Evolutionary conservation across 1,140 invertebrate species (phyloP).

Genomic region (Aphaenogaster floridana): DNA sequence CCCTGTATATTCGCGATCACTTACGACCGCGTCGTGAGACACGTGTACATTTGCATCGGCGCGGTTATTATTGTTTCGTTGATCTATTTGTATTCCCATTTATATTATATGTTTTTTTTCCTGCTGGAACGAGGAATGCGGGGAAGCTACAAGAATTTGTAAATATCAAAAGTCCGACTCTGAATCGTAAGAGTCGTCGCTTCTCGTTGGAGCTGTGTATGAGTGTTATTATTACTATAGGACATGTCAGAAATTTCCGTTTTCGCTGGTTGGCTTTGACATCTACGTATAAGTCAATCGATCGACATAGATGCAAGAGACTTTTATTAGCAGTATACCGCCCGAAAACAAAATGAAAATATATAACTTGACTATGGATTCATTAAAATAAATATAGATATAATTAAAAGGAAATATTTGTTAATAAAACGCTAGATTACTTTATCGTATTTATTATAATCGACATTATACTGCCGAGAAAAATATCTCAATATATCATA

Average conservation of each 20-base stretch:
- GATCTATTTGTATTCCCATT: conserved; percentile 24
- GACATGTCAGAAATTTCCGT: conserved; percentile 10
- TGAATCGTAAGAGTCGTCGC: conserved; percentile 6
- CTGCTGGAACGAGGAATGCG: conserved; percentile 34
- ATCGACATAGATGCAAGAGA: conserved; percentile 53
- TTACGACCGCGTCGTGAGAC: conserved; percentile 37
- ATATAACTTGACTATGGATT: background rate
- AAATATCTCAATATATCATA: background rate
- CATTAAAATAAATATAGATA: conserved; percentile 11
- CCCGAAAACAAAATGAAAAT: background rate
- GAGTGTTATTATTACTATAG: conserved; percentile 20
- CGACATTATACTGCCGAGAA: conserved; percentile 15
- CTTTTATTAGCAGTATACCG: background rate
- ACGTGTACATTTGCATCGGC: conserved; percentile 46
- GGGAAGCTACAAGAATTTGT: conserved; percentile 50
- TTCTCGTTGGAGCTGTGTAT: conserved; percentile 31
- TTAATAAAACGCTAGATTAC: background rate
- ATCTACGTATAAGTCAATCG: conserved; percentile 6
- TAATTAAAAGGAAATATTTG: conserved; percentile 10
- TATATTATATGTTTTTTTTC: conserved; percentile 43
- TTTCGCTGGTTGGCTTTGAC: conserved; percentile 29
- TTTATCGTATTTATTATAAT: conserved; percentile 12
- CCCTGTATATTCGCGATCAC: conserved; percentile 53
- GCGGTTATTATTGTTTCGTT: conserved; percentile 67
- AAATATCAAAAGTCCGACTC: conserved; percentile 61